Percentiles rank a stretch among this genome's conserved stretches.
These are phyloP conservation scores for Epinotia demarniana DNA, from an alignment of 2,888 invertebrate species.

Conservation along the genomic window DNA sequence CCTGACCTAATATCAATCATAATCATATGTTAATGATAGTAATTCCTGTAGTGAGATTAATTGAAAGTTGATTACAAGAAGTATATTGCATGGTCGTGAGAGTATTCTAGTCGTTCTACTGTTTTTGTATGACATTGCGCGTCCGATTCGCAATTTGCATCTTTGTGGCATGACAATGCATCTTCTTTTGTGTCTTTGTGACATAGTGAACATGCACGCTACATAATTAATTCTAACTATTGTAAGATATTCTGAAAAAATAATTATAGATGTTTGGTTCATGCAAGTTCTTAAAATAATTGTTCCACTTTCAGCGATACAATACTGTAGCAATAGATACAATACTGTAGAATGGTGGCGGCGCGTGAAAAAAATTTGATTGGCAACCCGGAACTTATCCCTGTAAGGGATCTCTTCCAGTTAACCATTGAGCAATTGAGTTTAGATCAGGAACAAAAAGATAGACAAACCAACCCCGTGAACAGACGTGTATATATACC, in stretches of 20 bases:
- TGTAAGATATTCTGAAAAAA: neutral
- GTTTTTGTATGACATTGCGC: slow-evolving; percentile 16
- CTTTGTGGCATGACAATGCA: slow-evolving; percentile 5
- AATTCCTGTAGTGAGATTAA: slow-evolving; percentile 18
- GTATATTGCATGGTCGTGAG: slow-evolving; percentile 6
- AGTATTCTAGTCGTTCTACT: neutral
- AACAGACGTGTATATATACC: too few relatives aligned
- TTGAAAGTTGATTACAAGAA: slow-evolving; percentile 17
- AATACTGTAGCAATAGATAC: too few relatives aligned
- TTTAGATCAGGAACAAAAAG: too few relatives aligned
- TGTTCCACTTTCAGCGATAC: too few relatives aligned
- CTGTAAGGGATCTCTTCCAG: too few relatives aligned
- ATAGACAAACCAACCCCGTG: too few relatives aligned
- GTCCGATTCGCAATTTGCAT: slow-evolving; percentile 7
- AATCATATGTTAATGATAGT: neutral
- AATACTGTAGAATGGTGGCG: too few relatives aligned
- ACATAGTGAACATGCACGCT: neutral
- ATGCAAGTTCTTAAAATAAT: too few relatives aligned
- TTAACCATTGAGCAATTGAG: too few relatives aligned
- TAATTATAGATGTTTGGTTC: neutral
- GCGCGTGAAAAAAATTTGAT: too few relatives aligned
- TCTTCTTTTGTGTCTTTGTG: neutral
- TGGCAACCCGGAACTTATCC: too few relatives aligned
- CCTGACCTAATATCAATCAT: neutral
- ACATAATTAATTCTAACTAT: neutral